A percentile compares a stretch with the other conserved stretches of the same genome.
Conservation (phyloP, 2,113 vertebrate genomes). For the Leptosomus discolor region DNA sequence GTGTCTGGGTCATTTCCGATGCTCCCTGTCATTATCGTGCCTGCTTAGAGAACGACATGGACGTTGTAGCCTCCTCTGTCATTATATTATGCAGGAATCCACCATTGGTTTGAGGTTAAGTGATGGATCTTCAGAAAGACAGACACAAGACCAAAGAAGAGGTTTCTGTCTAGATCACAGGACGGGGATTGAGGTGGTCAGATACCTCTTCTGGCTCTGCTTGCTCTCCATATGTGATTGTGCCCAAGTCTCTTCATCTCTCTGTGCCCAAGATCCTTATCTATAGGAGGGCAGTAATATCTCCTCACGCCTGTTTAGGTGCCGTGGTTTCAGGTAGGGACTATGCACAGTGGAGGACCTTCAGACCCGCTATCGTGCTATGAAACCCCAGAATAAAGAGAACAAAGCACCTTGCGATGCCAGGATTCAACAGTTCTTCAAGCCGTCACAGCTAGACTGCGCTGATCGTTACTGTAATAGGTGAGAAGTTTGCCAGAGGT, state of each 20-base stretch:
- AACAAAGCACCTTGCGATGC: neutral
- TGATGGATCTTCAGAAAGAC: neutral
- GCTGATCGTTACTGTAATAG: neutral
- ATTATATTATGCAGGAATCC: neutral
- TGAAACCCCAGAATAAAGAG: neutral
- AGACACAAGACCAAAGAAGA: neutral
- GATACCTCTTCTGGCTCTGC: neutral
- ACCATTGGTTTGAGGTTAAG: neutral
- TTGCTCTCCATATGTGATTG: neutral
- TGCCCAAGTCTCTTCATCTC: neutral
- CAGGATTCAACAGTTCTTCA: neutral
- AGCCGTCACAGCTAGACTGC: neutral
- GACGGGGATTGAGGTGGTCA: neutral
- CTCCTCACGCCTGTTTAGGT: neutral
- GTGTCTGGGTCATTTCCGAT: neutral
- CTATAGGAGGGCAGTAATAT: neutral
- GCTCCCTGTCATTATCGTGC: neutral
- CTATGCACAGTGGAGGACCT: neutral
- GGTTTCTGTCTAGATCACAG: neutral
- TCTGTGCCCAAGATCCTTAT: neutral
- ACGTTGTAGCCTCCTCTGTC: neutral
- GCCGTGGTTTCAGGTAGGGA: neutral
- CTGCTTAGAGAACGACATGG: neutral
- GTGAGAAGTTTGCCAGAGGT: neutral
- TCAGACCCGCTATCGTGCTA: rapidly evolving